phyloP scores from a whole-genome alignment of 30 jellyfish, hydroid and myxozoan genomes.

The Calvadosia cruxmelitensis region DNA sequence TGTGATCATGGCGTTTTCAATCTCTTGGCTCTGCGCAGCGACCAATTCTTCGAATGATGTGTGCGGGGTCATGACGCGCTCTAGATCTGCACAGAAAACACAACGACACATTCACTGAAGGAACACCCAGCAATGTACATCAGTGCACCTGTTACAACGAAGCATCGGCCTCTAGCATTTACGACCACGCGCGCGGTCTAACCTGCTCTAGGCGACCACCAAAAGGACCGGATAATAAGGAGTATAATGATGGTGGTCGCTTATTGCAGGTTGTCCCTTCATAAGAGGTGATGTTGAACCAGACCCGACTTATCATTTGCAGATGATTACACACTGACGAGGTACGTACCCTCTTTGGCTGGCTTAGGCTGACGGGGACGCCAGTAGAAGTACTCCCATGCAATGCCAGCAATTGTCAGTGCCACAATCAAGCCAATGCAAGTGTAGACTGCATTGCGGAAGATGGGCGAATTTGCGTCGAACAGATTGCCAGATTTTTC shows the following conservation, averaged over 20 bases:
- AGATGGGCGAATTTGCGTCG: constrained; percentile 63
- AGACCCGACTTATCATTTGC: too few species aligned
- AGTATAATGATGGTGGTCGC: too few species aligned
- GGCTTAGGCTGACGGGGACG: constrained; percentile 81
- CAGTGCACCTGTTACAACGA: too few species aligned
- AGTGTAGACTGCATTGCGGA: constrained; percentile 77
- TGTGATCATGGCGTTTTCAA: constrained; percentile 87
- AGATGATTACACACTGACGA: too few species aligned
- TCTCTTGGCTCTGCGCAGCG: constrained; percentile 96
- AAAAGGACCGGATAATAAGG: too few species aligned
- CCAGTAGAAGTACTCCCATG: constrained; percentile 95
- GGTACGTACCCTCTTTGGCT: constrained; percentile 53
- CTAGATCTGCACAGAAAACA: constrained; percentile 59
- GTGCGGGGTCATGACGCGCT: constrained; percentile 89
- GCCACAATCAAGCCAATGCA: constrained; percentile 81
- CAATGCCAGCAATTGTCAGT: constrained; percentile 61
- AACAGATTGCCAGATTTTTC: constrained; percentile 81
- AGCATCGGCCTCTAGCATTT: too few species aligned
- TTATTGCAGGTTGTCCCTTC: too few species aligned
- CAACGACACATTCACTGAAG: too few species aligned
- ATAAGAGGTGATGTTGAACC: too few species aligned
- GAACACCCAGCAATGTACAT: too few species aligned
- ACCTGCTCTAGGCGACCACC: too few species aligned
- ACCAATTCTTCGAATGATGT: constrained; percentile 94
- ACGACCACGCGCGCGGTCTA: too few species aligned